Conservation (phyloP, 2,113 vertebrate genomes). For the Neoarius graeffei region DNA sequence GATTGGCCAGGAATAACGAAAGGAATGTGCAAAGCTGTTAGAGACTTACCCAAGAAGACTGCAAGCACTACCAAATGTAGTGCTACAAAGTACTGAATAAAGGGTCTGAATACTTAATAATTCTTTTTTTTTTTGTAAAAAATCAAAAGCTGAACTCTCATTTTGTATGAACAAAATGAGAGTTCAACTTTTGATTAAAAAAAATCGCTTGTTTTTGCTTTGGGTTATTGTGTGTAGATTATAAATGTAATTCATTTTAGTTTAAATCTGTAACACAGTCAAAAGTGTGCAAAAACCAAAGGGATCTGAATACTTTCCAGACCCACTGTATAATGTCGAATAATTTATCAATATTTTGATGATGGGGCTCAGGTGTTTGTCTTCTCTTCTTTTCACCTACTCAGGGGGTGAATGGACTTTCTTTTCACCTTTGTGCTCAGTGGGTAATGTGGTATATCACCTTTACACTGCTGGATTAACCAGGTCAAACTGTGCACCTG, state of each 20-base stretch:
- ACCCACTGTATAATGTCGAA: background rate
- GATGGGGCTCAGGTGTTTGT: constrained; percentile 21
- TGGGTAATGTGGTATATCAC: constrained; percentile 15
- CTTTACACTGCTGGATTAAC: constrained; percentile 2
- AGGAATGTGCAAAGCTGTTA: background rate
- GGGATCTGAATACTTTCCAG: background rate
- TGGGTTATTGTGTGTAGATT: background rate
- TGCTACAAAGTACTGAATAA: no score
- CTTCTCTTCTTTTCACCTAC: background rate
- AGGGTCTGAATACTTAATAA: no score
- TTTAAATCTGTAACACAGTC: background rate
- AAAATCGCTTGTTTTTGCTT: background rate
- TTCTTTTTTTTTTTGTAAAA: no score
- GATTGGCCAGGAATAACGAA: background rate
- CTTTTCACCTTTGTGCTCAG: background rate
- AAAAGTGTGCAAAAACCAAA: background rate
- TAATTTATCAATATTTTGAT: background rate
- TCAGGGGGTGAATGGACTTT: background rate
- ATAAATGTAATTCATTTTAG: background rate
- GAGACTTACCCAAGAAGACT: background rate
- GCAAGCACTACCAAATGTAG: background rate
- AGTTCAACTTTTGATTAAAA: no score
- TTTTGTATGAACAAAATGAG: no score
- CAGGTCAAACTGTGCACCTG: constrained; percentile 19
- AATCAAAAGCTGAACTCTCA: no score